Evolutionary conservation across 2,113 vertebrate species (phyloP), one percentile per base, ranked within the genome.

Genomic region (Cyanoderma ruficeps): DNA sequence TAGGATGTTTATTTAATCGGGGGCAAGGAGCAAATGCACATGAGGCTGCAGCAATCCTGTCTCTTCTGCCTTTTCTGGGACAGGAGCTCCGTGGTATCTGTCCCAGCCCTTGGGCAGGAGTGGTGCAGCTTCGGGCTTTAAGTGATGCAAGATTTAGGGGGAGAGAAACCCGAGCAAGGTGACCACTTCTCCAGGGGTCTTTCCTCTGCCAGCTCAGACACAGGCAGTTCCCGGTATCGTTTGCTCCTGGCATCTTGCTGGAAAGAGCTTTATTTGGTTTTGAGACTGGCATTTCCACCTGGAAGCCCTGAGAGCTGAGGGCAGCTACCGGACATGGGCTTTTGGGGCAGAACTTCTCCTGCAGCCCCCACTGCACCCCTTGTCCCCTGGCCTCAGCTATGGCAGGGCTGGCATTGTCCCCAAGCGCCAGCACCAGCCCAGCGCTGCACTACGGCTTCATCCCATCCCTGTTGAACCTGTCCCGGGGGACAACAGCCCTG

Each of bases 1-100:
- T 2, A 5, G 60, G 94, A 59, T n/a, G 44, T 79, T 88, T 89
- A 85, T 81, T 87, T 85, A 81, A 63, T 78, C 33, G 27, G 81
- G 96, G 96, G 55, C 93, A 97, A 97, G 96, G 95, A 87, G 77
- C 95, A 93, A 90, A 61, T 0, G 3, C 59, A 68, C 56, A 60
- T 2, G 1, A 81, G 22, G 35, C 46, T 70, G 44, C 37, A 37
- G 79, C 55, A 52, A n/a, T 50, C 42, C 44, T 28, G 42, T 4
- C 52, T 57, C 24, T 5, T 13, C 61, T 76, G 50, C 13, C n/a
- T 56, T 33, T 27, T 49, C 64, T 50, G 56, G 28, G 53, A 21
- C 39, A 27, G 72, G 33, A 61, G 67, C 15, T 30, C 39, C 15
- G 0, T 2, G 28, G 41, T 28, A 10, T 42, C 35, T 6, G 3